Conservation (phyloP, 2,797 vertebrate species). For the Parotocinclus haroldoi region DNA sequence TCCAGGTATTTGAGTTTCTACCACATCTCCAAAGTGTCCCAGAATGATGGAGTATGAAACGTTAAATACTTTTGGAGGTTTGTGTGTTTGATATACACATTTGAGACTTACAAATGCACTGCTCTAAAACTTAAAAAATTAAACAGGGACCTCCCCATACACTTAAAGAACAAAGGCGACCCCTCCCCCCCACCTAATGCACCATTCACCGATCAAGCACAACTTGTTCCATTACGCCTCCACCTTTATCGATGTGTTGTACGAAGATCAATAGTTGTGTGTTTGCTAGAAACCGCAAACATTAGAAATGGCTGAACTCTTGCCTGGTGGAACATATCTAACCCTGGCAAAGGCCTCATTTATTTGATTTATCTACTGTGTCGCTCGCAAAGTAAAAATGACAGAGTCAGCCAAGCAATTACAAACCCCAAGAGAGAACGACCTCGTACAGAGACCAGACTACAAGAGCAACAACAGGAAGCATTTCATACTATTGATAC, state of each 20-base stretch:
- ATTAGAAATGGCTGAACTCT: slow-evolving; percentile 51
- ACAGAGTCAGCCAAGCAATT: slow-evolving; percentile 53
- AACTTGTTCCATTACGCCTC: slow-evolving; percentile 39
- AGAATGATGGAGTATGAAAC: too few relatives aligned
- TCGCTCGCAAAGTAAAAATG: slow-evolving; percentile 49
- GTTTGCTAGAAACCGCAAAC: slow-evolving; percentile 54
- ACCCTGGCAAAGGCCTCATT: slow-evolving; percentile 50
- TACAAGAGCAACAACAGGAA: slow-evolving; percentile 14
- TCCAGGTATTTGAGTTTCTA: too few relatives aligned
- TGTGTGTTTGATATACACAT: too few relatives aligned
- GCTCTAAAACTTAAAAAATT: too few relatives aligned
- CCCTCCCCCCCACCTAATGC: not conserved
- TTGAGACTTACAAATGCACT: too few relatives aligned
- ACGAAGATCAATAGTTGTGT: slow-evolving; percentile 50
- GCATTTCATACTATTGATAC: slow-evolving; percentile 4
- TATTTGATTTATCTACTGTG: slow-evolving; percentile 56
- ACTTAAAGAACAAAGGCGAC: too few relatives aligned
- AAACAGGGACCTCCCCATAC: too few relatives aligned
- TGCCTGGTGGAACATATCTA: slow-evolving; percentile 49
- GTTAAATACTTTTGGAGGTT: too few relatives aligned
- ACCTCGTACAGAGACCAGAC: slow-evolving; percentile 15
- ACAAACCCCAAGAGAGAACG: slow-evolving; percentile 34
- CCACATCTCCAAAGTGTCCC: too few relatives aligned
- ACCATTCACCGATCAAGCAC: slow-evolving; percentile 30
- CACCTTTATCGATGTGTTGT: slow-evolving; percentile 47